Evolutionary conservation across 64 coral and sea anemone species (phyloP).

Genomic region (Porites australiensis): DNA sequence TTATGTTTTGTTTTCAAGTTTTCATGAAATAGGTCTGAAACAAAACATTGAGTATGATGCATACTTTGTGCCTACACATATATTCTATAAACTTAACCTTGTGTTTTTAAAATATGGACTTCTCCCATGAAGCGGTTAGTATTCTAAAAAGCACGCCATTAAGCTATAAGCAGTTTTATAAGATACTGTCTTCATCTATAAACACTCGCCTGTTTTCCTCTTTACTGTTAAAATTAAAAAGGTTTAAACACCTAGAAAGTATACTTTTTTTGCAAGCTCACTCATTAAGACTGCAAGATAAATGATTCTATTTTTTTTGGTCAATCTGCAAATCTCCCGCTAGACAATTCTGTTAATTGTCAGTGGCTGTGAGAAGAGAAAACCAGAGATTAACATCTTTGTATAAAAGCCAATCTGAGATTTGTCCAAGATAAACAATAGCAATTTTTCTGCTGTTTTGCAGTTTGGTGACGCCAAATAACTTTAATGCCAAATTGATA

Average conservation of each 20-base stretch:
- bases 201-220: background rate
- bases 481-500: background rate
- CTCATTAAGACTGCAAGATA: background rate
- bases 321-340: background rate
- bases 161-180: background rate
- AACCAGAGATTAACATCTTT: conserved; percentile 12
- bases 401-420: background rate
- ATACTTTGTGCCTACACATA: no score
- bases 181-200: background rate
- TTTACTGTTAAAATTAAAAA: background rate
- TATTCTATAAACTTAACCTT: no score
- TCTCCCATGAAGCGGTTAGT: no score
- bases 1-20: no score
- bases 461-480: background rate
- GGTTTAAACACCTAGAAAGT: background rate
- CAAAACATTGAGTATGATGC: no score
- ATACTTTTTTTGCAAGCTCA: background rate
- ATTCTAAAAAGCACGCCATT: no score
- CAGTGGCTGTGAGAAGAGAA: background rate
- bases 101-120: no score
- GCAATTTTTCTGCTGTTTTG: background rate
- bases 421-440: background rate
- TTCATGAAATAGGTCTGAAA: no score
- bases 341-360: background rate
- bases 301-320: background rate